These are phyloP conservation scores for Ditylenchus dipsaci DNA, from an alignment of 1,140 invertebrate genomes.

Conservation along the genomic window DNA sequence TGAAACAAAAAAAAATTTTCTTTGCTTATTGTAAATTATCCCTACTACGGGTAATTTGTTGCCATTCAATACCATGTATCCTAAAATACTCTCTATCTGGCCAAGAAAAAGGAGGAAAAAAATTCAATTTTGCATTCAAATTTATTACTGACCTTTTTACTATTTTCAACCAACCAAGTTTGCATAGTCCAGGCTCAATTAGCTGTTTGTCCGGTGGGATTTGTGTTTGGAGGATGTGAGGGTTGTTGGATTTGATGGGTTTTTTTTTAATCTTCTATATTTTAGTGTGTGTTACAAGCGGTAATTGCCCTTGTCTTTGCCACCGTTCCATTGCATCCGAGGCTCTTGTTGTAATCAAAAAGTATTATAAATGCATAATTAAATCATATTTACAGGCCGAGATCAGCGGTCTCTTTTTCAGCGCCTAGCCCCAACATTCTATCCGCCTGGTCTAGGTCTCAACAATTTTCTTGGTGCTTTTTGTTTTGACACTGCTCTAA, in stretches of 20 bases:
- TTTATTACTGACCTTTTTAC: constrained; percentile 1
- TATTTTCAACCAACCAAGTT: neutral
- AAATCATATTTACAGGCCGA: constrained; percentile 13
- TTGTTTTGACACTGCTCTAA: constrained; percentile 19
- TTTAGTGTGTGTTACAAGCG: neutral
- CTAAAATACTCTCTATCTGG: too few species aligned
- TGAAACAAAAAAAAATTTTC: too few species aligned
- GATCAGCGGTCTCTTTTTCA: constrained; percentile 21
- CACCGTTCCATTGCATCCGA: neutral
- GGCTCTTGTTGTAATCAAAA: neutral
- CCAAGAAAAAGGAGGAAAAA: neutral
- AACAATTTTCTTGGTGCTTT: neutral
- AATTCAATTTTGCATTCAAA: neutral
- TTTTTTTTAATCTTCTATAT: neutral
- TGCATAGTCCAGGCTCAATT: neutral
- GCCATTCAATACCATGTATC: too few species aligned
- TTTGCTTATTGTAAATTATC: too few species aligned
- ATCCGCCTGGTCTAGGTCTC: constrained; percentile 8
- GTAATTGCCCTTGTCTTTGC: neutral
- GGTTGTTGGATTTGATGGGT: neutral
- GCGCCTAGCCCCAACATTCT: constrained; percentile 20
- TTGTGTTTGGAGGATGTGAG: constrained; percentile 28
- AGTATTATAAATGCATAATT: neutral
- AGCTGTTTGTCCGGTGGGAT: constrained; percentile 22
- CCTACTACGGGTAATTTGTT: too few species aligned